Evolutionary conservation across 1,140 invertebrate species (phyloP), one percentile per base, ranked within the genome.

Genomic region (Hormaphis cornu): DNA sequence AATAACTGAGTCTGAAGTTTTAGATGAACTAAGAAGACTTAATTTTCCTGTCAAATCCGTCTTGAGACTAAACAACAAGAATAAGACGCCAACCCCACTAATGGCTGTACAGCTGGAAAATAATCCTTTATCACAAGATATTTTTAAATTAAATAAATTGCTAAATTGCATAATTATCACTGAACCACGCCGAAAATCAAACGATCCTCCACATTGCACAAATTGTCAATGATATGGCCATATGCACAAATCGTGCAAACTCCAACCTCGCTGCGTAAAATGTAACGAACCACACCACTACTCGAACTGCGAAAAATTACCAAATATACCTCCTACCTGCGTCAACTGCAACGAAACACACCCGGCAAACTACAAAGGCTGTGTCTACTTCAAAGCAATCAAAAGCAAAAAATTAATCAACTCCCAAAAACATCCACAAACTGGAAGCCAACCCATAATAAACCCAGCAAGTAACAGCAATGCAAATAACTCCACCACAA

Each of bases 1-100:
- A 37, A 59, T 59, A 28, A 40, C 28, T 12, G 56, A 59, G 20
- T 9, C 16, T 33, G 37, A 59, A 40, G 18, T 59, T 5, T 12
- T 33, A 20, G 16, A 59, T 8, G 56, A 59, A 59, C 37, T 59
- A 35, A 37, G 3, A 7, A 22, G 22, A 40, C 35, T 59, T 10
- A 5, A 37, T 8, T 59, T 37, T 20, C 26, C 26, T 8, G 30
- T 59, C 56, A 22, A 37, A 28, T 33, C 26, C 12, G 35, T 59
- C 37, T 33, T 59, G 18, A 59, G 56, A 59, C 26, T 59, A 33
- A 59, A 40, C 14, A 35, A 59, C 18, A 59, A 59, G n/a, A 28
- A 59, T 33, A 59, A 59, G 20, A 22, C 30, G 10, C 28, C 53
- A 56, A 56, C 28, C 28, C 53, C 53, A 18, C 20, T 56, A 56